Percentiles rank a stretch among this genome's conserved stretches.
Conservation (phyloP, 2,113 vertebrate species). For the Bos javanicus region DNA sequence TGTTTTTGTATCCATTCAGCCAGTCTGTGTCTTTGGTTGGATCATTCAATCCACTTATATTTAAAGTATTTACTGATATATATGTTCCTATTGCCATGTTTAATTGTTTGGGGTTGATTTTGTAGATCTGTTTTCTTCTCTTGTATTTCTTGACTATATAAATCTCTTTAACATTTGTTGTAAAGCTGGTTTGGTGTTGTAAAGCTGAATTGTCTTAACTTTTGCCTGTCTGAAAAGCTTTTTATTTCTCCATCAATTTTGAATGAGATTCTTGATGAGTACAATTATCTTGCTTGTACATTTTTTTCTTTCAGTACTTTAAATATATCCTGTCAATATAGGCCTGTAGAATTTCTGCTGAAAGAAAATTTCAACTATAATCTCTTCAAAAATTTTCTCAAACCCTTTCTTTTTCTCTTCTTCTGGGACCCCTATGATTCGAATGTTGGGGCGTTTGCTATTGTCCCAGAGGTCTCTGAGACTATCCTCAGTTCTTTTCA, state of each 20-base stretch:
- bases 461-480: background rate
- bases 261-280: background rate
- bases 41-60: background rate
- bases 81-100: background rate
- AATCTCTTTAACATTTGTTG: background rate
- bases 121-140: background rate
- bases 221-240: background rate
- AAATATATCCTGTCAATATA: background rate
- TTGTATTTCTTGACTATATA: background rate
- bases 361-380: background rate
- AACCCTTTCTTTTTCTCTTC: background rate
- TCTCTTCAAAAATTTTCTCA: background rate
- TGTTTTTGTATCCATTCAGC: background rate
- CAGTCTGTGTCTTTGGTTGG: background rate
- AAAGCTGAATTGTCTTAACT: background rate
- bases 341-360: background rate
- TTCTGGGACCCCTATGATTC: background rate
- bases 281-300: background rate
- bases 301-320: background rate
- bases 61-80: background rate
- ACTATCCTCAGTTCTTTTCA: background rate
- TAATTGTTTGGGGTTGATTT: background rate
- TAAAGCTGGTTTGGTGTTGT: background rate
- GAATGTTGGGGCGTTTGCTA: background rate
- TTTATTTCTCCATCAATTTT: background rate